Evolutionary conservation across 2,888 invertebrate species (phyloP).

Genomic region (Artemia sinica): DNA sequence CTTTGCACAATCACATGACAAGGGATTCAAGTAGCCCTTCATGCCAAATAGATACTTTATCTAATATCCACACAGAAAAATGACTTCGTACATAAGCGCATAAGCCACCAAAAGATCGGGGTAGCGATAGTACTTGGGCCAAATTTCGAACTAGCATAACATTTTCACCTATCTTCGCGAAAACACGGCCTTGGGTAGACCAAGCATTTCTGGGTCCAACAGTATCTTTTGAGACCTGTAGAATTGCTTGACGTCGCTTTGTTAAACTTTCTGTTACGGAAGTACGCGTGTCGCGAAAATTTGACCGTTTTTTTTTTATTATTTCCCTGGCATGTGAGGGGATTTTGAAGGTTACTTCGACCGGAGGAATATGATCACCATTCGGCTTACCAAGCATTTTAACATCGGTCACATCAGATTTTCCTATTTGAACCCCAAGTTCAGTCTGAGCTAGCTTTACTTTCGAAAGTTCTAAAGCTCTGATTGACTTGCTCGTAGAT

Average conservation of each 20-base stretch:
- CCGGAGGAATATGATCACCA: conserved; percentile 9
- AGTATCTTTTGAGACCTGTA: background rate
- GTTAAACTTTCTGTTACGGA: background rate
- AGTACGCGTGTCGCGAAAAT: too few species aligned
- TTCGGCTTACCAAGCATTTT: background rate
- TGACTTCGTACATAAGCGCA: background rate
- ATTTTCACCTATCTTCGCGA: background rate
- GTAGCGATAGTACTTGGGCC: background rate
- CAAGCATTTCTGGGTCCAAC: background rate
- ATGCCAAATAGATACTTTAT: background rate
- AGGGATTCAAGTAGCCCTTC: conserved; percentile 8
- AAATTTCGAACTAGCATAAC: background rate
- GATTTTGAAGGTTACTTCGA: conserved; percentile 7
- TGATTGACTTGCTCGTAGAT: too few species aligned
- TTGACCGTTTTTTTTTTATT: too few species aligned
- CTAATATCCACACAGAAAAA: background rate
- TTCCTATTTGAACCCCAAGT: background rate
- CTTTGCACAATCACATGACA: background rate
- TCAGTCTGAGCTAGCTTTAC: too few species aligned
- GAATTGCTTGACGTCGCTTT: background rate
- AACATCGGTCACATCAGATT: background rate
- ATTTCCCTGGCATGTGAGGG: background rate
- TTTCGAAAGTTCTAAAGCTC: too few species aligned
- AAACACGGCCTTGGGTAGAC: background rate
- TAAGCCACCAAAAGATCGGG: background rate